Evolutionary conservation across 2,113 vertebrate species (phyloP), one percentile per base, ranked within the genome.

Genomic region (Sprattus sprattus): DNA sequence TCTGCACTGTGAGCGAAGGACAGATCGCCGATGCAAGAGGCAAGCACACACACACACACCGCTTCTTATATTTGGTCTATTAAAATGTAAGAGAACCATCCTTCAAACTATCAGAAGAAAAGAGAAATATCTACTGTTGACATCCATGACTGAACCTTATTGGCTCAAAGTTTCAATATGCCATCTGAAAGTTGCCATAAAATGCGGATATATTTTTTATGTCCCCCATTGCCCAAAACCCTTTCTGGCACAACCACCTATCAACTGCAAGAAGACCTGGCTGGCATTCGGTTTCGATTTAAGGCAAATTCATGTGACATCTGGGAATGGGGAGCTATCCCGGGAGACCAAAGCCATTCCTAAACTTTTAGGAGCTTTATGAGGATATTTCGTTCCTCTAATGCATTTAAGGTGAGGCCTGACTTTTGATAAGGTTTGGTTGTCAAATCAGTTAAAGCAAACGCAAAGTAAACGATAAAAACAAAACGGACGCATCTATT

Each of bases 371-470:
- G 32, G 28, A 71, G 78, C 28, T 85, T 91, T 82, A 0, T 28
- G 25, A 87, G 46, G 1, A 0, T 84, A 86, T 81, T 87, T 85
- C 90, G 92, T 85, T 81, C 46, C 80, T 85, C 90, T 91, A 94
- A 91, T 92, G 89, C 87, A 86, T 92, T 94, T 91, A 93, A 93
- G 90, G 92, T 92, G 90, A 92, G n/a, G n/a, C 25, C 4, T 25
- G 6, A 49, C 46, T 49, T 47, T 28, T 84, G 67, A 84, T 84
- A 78, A 64, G 71, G 15, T 78, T 78, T 39, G 71, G 15, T 78
- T 39, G 71, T 78, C 71, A 78, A 78, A 78, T 28, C 25, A 1
- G 28, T n/a, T 67, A n/a, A 1, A 71, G 11, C 9, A 78, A 78
- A 32, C 16, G 71, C 25, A 78, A 78, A 78, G 18, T 60, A 22